Evolutionary conservation across 2,113 vertebrate genomes (phyloP).

Genomic region (Pachycephala philippinensis): DNA sequence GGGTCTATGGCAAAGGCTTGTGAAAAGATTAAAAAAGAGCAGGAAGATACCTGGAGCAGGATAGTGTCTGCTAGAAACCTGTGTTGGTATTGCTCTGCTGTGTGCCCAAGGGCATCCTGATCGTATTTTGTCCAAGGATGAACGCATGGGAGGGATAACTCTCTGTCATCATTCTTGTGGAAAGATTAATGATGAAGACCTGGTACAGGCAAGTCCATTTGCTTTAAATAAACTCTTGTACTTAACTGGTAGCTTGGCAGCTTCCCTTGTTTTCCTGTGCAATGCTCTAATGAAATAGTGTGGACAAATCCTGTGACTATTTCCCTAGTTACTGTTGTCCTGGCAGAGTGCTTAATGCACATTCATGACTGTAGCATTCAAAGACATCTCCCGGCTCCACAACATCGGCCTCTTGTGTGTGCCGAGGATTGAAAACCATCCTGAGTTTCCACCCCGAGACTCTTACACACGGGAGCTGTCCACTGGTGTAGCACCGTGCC

Average conservation of each 20-base stretch:
- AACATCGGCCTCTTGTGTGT: neutral
- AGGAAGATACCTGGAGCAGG: neutral
- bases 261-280: neutral
- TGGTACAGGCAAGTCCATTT: neutral
- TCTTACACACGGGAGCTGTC: fast-evolving
- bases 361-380: neutral
- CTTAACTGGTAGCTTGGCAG: neutral
- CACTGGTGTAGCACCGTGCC: fast-evolving
- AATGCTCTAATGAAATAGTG: neutral
- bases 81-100: neutral
- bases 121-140: neutral
- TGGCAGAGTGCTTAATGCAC: neutral
- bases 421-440: neutral
- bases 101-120: neutral
- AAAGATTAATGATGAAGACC: neutral
- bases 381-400: neutral
- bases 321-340: neutral
- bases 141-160: neutral
- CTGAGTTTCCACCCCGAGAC: neutral
- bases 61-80: neutral
- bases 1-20: neutral
- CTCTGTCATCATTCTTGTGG: neutral
- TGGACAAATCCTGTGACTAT: neutral
- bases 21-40: neutral
- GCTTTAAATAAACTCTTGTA: neutral